These are phyloP conservation scores for Cephus sareptanus DNA, from an alignment of 2,888 invertebrate genomes.

Conservation along the genomic window DNA sequence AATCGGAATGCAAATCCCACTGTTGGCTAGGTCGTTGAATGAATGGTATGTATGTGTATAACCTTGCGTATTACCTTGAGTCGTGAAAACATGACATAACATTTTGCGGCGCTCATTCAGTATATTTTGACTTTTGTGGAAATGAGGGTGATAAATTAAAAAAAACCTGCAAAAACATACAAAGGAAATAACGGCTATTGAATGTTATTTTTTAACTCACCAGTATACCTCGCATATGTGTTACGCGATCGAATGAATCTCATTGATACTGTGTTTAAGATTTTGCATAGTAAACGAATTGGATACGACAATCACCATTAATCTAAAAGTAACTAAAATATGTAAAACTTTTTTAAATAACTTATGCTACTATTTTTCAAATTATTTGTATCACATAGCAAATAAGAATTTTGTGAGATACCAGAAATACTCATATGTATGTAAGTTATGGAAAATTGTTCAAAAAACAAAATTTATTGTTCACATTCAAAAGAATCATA, in stretches of 20 bases:
- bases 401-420: too few relatives aligned
- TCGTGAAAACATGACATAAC: not conserved
- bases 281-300: not conserved
- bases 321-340: not conserved
- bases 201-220: not conserved
- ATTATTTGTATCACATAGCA: not conserved
- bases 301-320: not conserved
- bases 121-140: not conserved
- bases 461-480: too few relatives aligned
- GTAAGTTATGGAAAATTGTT: too few relatives aligned
- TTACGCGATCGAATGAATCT: not conserved
- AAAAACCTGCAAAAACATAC: not conserved
- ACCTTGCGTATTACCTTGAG: not conserved
- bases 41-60: not conserved
- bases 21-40: not conserved
- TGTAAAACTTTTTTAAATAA: not conserved
- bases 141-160: not conserved
- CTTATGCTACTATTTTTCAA: not conserved
- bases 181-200: not conserved
- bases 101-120: not conserved
- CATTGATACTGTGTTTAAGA: not conserved
- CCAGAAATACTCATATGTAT: too few relatives aligned
- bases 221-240: not conserved
- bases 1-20: not conserved
- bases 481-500: too few relatives aligned